Conservation (phyloP, 2,797 vertebrate genomes). For the Percopsis omiscomaycus region DNA sequence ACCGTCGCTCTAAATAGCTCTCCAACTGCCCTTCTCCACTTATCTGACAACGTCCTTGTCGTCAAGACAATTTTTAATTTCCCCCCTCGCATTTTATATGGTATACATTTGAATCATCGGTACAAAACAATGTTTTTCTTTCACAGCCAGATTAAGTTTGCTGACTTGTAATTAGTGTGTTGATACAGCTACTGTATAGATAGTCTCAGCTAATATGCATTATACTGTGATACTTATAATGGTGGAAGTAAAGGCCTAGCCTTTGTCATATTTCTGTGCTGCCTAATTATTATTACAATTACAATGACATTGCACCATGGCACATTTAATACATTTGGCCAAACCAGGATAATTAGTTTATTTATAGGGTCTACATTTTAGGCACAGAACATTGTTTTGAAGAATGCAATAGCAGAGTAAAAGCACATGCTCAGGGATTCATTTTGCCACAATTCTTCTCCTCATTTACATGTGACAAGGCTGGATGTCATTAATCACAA, state of each 20-base stretch:
- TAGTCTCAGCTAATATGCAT: conserved; percentile 10
- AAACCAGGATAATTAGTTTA: conserved; percentile 11
- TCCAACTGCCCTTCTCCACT: conserved; percentile 84
- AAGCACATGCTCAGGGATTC: conserved; percentile 49
- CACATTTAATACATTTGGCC: neutral
- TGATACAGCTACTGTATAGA: conserved; percentile 22
- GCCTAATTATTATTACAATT: conserved; percentile 3
- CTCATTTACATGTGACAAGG: conserved; percentile 69
- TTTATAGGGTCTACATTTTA: neutral
- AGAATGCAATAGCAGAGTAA: conserved; percentile 17
- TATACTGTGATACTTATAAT: conserved; percentile 13
- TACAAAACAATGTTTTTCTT: conserved; percentile 40
- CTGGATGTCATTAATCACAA: conserved; percentile 81
- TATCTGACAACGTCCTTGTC: conserved; percentile 83
- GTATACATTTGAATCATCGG: conserved; percentile 59
- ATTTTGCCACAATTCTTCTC: conserved; percentile 43
- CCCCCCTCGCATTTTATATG: conserved; percentile 52
- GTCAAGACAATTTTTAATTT: conserved; percentile 75
- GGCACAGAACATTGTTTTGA: conserved; percentile 11
- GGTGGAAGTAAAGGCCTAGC: conserved; percentile 16
- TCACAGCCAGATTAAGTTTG: conserved; percentile 35
- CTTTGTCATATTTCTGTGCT: conserved; percentile 1
- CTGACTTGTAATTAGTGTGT: conserved; percentile 39
- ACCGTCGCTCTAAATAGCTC: conserved; percentile 93
- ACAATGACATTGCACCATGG: conserved; percentile 12